Percentiles rank a stretch among this genome's conserved stretches.
phyloP scores from a whole-genome alignment of 1,140 invertebrate genomes.

The Tetramorium alpestre region DNA sequence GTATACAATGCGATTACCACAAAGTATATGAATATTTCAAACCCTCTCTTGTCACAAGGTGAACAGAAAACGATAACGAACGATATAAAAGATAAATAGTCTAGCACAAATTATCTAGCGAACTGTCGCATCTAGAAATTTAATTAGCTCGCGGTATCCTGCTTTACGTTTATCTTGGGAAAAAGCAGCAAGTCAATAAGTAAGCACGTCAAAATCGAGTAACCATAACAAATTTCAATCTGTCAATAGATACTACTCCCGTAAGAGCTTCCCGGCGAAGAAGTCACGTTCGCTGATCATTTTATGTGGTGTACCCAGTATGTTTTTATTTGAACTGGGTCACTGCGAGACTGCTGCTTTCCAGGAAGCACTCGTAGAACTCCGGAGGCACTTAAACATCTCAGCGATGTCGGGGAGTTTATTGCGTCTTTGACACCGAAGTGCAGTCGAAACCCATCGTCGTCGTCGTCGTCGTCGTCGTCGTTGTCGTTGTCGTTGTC shows the following conservation, averaged over 20 bases:
- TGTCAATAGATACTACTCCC: constrained; percentile 43
- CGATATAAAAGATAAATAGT: background rate
- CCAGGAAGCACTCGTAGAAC: constrained; percentile 58
- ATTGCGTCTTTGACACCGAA: constrained; percentile 58
- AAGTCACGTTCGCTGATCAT: constrained; percentile 58
- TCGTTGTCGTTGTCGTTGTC: constrained; percentile 18
- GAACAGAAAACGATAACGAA: background rate
- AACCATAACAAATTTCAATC: constrained; percentile 33
- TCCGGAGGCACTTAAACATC: constrained; percentile 44
- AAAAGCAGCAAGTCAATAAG: background rate
- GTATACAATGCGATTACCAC: background rate
- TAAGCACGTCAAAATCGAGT: background rate
- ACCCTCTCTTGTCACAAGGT: background rate
- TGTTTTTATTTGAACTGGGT: constrained; percentile 79
- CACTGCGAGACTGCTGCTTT: constrained; percentile 55
- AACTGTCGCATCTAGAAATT: constrained; percentile 12
- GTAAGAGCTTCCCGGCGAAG: constrained; percentile 9
- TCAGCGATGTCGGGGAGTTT: constrained; percentile 37
- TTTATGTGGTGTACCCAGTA: constrained; percentile 55
- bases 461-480: constrained; percentile 43
- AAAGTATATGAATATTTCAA: constrained; percentile 1
- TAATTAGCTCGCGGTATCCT: background rate
- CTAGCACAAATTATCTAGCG: background rate
- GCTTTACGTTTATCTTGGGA: background rate
- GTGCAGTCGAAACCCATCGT: constrained; percentile 52